phyloP scores from a whole-genome alignment of 2,113 vertebrate genomes.

The Mus musculus region GRCm39 chr15:88182501-88183000 shows the following conservation, averaged over 20 bases:
- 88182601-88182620: rapidly evolving
- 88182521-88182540: rapidly evolving
- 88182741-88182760: neutral
- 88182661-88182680: neutral
- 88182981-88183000: rapidly evolving
- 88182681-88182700: rapidly evolving
- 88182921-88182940: too few species aligned
- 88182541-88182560: rapidly evolving
- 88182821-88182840: rapidly evolving
- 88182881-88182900: neutral
- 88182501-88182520: neutral
- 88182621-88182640: rapidly evolving
- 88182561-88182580: rapidly evolving
- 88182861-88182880: rapidly evolving
- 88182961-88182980: rapidly evolving
- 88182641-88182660: neutral
- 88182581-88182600: rapidly evolving
- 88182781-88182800: neutral
- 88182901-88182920: neutral
- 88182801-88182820: neutral
- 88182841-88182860: rapidly evolving
- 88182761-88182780: rapidly evolving
- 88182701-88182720: neutral
- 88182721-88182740: too few species aligned
- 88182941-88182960: rapidly evolving